A percentile compares a stretch with the other conserved stretches of the same genome.
phyloP scores from a whole-genome alignment of 2,888 invertebrate genomes.

The Esperia sulphurella region DNA sequence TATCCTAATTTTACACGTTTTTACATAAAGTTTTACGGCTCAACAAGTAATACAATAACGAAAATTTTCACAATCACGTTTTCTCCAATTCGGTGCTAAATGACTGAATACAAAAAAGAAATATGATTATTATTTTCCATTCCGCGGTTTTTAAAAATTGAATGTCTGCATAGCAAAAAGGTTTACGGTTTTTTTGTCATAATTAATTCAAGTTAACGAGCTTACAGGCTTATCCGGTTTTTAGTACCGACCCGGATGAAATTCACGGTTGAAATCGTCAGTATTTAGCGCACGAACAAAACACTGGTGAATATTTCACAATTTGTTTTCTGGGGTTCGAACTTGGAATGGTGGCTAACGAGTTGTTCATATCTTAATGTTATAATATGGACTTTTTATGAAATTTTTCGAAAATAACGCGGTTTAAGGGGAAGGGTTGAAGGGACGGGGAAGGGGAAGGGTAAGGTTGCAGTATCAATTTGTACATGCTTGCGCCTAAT shows the following conservation, averaged over 20 bases:
- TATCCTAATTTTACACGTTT: too few relatives aligned
- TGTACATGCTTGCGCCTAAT: too few relatives aligned
- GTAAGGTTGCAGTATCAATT: too few relatives aligned
- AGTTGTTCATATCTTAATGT: too few relatives aligned
- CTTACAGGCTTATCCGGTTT: conserved; percentile 29
- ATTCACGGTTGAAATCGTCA: conserved; percentile 24
- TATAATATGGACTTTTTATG: too few relatives aligned
- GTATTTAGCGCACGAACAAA: conserved; percentile 9
- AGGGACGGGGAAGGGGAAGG: too few relatives aligned
- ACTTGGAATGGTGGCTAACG: too few relatives aligned
- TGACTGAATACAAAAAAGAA: neutral
- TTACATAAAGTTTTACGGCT: too few relatives aligned
- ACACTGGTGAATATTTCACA: conserved; percentile 10
- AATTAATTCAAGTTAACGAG: conserved; percentile 54
- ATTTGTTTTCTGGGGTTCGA: neutral
- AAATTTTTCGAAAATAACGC: too few relatives aligned
- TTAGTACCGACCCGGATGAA: conserved; percentile 20
- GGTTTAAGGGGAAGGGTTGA: too few relatives aligned
- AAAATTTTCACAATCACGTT: neutral
- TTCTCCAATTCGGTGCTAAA: neutral
- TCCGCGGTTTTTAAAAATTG: neutral
- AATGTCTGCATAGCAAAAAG: conserved; percentile 7
- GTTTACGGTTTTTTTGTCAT: conserved; percentile 19
- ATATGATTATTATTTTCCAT: neutral
- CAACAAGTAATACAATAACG: too few relatives aligned